phyloP scores from a whole-genome alignment of 2,888 invertebrate genomes.

The Argyresthia albistria region DNA sequence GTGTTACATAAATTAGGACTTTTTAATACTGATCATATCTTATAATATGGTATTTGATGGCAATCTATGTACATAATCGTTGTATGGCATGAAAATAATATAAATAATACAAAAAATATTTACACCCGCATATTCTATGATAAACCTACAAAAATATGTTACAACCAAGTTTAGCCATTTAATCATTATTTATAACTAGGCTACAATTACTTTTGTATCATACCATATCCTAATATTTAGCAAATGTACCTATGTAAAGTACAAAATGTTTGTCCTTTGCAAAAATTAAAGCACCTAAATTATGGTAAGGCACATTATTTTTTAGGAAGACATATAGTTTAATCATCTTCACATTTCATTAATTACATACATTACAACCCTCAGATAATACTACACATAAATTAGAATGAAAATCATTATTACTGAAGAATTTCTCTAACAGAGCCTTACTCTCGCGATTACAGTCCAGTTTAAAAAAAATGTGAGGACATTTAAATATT shows the following conservation, averaged over 20 bases:
- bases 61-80: slow-evolving; percentile 46
- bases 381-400: not conserved
- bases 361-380: not conserved
- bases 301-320: slow-evolving; percentile 29
- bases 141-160: slow-evolving; percentile 15
- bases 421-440: not conserved
- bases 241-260: too few relatives aligned
- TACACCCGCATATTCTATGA: slow-evolving; percentile 46
- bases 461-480: too few relatives aligned
- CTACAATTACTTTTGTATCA: slow-evolving; percentile 8
- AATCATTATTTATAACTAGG: slow-evolving; percentile 9
- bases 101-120: slow-evolving; percentile 44
- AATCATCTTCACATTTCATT: not conserved
- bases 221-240: too few relatives aligned
- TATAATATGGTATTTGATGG: slow-evolving; percentile 53
- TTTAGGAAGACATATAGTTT: slow-evolving; percentile 17
- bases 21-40: slow-evolving; percentile 59
- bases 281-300: slow-evolving; percentile 28
- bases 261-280: slow-evolving; percentile 7
- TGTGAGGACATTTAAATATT: not conserved
- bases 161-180: slow-evolving; percentile 16
- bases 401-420: not conserved
- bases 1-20: slow-evolving; percentile 49
- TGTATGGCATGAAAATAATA: slow-evolving; percentile 36
- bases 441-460: not conserved